Base-by-base conservation (phyloP, 2,797 vertebrate species). In the Mormyrops boulengeri region DNA sequence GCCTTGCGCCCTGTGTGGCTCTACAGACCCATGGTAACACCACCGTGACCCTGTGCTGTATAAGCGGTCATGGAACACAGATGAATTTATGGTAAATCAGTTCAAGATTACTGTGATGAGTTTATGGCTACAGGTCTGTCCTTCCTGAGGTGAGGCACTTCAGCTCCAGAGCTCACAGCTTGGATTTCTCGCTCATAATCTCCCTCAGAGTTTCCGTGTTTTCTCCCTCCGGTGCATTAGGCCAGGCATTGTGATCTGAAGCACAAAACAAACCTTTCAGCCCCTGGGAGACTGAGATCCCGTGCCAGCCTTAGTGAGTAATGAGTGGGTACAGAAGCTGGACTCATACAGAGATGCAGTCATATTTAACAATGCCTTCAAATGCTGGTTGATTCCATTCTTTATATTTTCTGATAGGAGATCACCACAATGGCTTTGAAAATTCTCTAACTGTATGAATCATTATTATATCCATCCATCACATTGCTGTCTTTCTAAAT, bases 231-330 rank as follows among this genome's bases (percentile, higher is more conserved):
- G 95, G 94, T 90, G 96, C 95, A 0, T 94, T 87, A 0, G 97
- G 97, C 98, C 98, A 99, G 34, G 96, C 96, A 87, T 93, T 92
- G 91, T 99, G 98, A 93, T 98, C 98, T 99, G 92, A 90, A 77
- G 52, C 90, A 91, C 60, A 89, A 92, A 91, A 22, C 89, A 93
- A 88, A 62, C 55, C 66, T 66, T 91, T 2, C 49, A 89, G 38
- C 34, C 11, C n/a, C 41, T 11, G 17, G 22, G 47, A 86, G 49
- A 22, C 47, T 14, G 26, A 87, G 14, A 60, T 19, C 52, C 34
- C 30, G 7, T 14, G 22, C 53, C 30, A 41, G 38, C 14, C 85
- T 87, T 9, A 38, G 22, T n/a, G 53, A 53, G 38, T 44, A 80
- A 47, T 47, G 73, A 80, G 73, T 41, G 73, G 73, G 73, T 47